A percentile compares a stretch with the other conserved stretches of the same genome.
Conservation (phyloP, 2,113 vertebrate species). For the Eira barbara region DNA sequence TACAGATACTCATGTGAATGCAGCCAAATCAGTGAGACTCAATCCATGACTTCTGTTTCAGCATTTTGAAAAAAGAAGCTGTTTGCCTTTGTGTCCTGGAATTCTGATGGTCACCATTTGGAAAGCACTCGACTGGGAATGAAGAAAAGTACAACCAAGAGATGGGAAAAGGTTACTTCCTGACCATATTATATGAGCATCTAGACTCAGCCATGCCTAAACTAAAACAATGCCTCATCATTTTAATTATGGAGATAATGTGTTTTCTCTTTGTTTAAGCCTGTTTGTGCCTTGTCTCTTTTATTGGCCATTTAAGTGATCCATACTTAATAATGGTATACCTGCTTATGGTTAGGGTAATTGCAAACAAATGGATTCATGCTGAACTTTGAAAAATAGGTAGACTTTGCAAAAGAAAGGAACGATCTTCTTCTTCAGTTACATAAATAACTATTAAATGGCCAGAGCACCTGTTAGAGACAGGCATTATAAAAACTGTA, state of each 20-base stretch:
- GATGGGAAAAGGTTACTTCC: not conserved
- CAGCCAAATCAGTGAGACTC: not conserved
- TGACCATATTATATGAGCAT: not conserved
- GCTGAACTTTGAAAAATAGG: not conserved
- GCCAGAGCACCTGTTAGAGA: not conserved
- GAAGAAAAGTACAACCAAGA: not conserved
- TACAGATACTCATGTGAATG: not conserved
- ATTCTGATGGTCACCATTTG: not conserved
- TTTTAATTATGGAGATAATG: not conserved
- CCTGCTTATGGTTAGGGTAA: not conserved
- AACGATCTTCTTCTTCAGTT: not conserved
- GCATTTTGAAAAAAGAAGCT: not conserved
- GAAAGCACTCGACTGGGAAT: not conserved
- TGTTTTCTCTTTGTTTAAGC: not conserved
- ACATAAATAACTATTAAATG: not conserved
- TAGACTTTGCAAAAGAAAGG: not conserved
- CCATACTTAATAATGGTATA: not conserved
- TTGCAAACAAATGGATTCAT: not conserved
- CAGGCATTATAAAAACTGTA: not conserved
- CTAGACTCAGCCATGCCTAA: not conserved
- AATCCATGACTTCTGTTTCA: not conserved
- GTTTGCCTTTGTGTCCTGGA: not conserved
- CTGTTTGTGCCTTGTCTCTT: not conserved
- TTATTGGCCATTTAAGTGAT: not conserved
- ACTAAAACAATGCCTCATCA: not conserved